Percentiles rank a stretch among this genome's conserved stretches.
These are phyloP conservation scores for Sander vitreus DNA, from an alignment of 2,113 vertebrate species.

Conservation along the genomic window DNA sequence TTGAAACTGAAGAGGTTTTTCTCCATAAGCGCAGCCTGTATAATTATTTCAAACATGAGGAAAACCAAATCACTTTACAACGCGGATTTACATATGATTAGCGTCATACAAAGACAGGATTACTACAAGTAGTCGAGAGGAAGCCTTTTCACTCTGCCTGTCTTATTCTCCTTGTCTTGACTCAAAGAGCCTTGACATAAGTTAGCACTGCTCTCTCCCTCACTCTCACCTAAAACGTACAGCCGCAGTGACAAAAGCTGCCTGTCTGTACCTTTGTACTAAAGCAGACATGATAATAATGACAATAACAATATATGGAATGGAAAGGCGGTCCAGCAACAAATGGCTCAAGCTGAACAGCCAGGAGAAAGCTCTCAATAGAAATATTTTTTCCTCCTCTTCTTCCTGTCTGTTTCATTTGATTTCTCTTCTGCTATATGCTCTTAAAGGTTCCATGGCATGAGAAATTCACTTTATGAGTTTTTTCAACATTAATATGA, in stretches of 20 bases:
- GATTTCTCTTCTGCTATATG: background rate
- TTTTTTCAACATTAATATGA: no score
- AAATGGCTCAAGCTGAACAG: conserved; percentile 19
- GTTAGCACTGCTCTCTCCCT: conserved; percentile 64
- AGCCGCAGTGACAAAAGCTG: conserved; percentile 36
- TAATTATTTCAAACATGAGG: conserved; percentile 84
- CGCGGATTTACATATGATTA: conserved; percentile 86
- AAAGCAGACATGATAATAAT: conserved; percentile 21
- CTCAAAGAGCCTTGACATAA: conserved; percentile 71
- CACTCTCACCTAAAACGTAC: conserved; percentile 49
- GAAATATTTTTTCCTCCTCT: background rate
- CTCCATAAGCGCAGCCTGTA: conserved; percentile 73
- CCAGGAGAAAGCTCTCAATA: background rate
- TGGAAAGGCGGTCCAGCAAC: background rate
- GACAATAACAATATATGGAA: conserved; percentile 29
- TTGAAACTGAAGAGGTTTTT: conserved; percentile 79
- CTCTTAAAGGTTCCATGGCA: background rate
- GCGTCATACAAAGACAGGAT: conserved; percentile 82
- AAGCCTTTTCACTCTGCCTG: conserved; percentile 62
- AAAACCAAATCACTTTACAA: conserved; percentile 84
- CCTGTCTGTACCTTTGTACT: conserved; percentile 31
- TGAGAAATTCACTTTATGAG: no score
- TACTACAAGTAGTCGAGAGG: conserved; percentile 75
- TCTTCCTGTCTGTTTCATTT: background rate
- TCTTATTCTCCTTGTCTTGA: conserved; percentile 69